Evolutionary conservation across 2,888 invertebrate genomes (phyloP).

Genomic region (Osedax frankpressi): DNA sequence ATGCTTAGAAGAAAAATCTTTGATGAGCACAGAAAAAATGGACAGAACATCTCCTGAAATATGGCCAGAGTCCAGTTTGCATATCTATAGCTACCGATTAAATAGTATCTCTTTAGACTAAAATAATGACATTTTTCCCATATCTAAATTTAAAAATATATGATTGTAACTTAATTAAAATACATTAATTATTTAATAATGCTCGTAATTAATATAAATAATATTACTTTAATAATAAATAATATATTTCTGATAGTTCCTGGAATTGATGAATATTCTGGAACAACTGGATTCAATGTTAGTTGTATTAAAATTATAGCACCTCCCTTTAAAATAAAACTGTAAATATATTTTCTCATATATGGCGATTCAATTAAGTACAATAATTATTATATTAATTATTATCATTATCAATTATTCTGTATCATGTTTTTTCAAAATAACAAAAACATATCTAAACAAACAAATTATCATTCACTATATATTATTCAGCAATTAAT

Average conservation of each 20-base stretch:
- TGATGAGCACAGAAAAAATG: conserved; percentile 75
- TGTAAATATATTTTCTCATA: too few relatives aligned
- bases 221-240: not conserved
- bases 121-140: not conserved
- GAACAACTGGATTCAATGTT: not conserved
- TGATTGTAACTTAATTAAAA: not conserved
- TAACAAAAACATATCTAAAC: too few relatives aligned
- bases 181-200: not conserved
- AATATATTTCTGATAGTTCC: not conserved
- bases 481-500: too few relatives aligned
- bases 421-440: too few relatives aligned
- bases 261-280: not conserved
- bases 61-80: conserved; percentile 65
- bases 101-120: not conserved
- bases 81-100: not conserved
- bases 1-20: conserved; percentile 48
- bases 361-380: too few relatives aligned
- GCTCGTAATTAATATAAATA: not conserved
- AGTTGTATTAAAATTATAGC: not conserved
- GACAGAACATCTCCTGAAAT: conserved; percentile 87
- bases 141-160: not conserved
- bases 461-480: too few relatives aligned
- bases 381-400: not conserved
- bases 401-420: too few relatives aligned
- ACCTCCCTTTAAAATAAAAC: too few relatives aligned